A percentile compares a stretch with the other conserved stretches of the same genome.
These are phyloP conservation scores for Sebastolobus alascanus DNA, from an alignment of 2,797 vertebrate species.

Conservation along the genomic window DNA sequence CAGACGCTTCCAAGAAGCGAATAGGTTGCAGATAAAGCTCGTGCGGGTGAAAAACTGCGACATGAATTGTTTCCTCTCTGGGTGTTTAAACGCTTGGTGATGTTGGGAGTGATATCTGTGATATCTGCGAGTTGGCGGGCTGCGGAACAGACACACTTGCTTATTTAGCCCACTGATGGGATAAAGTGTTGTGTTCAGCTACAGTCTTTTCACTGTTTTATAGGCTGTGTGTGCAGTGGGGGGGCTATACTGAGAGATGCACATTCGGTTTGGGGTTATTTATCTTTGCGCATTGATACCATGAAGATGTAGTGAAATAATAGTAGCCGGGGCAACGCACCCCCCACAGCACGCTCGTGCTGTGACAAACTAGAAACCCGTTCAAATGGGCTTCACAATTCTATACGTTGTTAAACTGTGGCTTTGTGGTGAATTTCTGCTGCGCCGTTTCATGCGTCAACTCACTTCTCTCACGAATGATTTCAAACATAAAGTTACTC, in stretches of 20 bases:
- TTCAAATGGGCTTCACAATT: slow-evolving; percentile 17
- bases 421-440: background rate
- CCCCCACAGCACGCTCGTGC: background rate
- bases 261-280: background rate
- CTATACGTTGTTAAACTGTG: slow-evolving; percentile 21
- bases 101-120: slow-evolving; percentile 16
- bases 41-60: slow-evolving; percentile 41
- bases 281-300: slow-evolving; percentile 34
- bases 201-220: background rate
- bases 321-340: slow-evolving; percentile 2
- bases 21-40: slow-evolving; percentile 21
- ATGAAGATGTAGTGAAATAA: slow-evolving; percentile 24
- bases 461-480: slow-evolving; percentile 7
- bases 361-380: slow-evolving; percentile 17
- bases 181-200: slow-evolving; percentile 26
- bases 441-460: background rate
- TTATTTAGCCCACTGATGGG: background rate
- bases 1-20: slow-evolving; percentile 17
- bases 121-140: slow-evolving; percentile 47
- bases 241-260: background rate
- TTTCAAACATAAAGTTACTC: slow-evolving; percentile 21
- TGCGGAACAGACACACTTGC: slow-evolving; percentile 30
- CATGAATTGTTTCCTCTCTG: slow-evolving; percentile 10
- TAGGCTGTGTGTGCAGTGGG: background rate
- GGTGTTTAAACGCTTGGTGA: background rate